A percentile compares a stretch with the other conserved stretches of the same genome.
Conservation (phyloP, 1,140 invertebrate genomes). For the Penaeus japonicus region DNA sequence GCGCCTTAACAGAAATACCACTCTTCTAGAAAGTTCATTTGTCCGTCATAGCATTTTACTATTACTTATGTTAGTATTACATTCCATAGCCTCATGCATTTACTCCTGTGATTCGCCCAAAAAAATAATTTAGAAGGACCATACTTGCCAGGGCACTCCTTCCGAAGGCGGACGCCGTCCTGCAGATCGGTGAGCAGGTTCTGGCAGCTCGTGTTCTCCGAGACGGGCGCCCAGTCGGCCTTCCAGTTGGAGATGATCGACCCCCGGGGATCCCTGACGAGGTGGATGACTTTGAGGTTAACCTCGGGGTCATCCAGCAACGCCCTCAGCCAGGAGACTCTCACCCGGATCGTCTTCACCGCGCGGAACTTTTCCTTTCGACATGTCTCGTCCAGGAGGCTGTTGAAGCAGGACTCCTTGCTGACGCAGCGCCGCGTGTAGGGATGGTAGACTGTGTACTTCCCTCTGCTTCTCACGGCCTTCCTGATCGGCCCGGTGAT, state of each 20-base stretch:
- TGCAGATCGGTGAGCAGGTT: neutral
- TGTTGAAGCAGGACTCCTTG: neutral
- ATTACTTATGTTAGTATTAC: too few relatives aligned
- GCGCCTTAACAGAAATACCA: too few relatives aligned
- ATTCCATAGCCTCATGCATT: too few relatives aligned
- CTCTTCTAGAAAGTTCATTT: too few relatives aligned
- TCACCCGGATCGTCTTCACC: neutral
- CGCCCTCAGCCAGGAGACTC: neutral
- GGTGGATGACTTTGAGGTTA: neutral
- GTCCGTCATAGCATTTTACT: too few relatives aligned
- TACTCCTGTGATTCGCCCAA: too few relatives aligned
- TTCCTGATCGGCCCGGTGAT: neutral
- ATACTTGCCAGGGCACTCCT: too few relatives aligned
- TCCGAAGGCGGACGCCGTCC: neutral
- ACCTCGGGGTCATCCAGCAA: neutral
- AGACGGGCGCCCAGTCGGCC: neutral
- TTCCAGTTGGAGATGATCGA: neutral
- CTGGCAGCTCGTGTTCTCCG: neutral
- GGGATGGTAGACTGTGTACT: neutral
- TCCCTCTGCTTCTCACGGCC: neutral
- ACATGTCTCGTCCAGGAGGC: neutral
- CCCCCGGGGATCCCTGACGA: slow-evolving; percentile 1
- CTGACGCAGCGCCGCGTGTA: neutral
- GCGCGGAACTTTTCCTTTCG: neutral
- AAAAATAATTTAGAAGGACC: too few relatives aligned